A percentile compares a stretch with the other conserved stretches of the same genome.
These are phyloP conservation scores for Adelphocoris suturalis DNA, from an alignment of 2,888 invertebrate genomes.

Conservation along the genomic window DNA sequence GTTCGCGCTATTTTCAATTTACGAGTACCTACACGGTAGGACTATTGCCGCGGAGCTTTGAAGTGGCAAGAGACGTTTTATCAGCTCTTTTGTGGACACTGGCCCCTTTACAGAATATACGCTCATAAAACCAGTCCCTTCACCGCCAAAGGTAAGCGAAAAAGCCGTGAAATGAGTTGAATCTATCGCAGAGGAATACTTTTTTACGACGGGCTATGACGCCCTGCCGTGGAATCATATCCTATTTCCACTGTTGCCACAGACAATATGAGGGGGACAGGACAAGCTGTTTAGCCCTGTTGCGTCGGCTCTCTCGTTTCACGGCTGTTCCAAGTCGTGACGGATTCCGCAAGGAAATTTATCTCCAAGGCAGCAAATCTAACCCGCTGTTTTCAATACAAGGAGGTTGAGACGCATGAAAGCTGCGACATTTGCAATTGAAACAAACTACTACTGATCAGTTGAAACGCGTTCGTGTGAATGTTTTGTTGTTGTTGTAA, in stretches of 20 bases:
- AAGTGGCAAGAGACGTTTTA: not conserved
- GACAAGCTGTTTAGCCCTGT: conserved; percentile 18
- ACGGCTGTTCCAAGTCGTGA: conserved; percentile 32
- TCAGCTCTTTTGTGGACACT: not conserved
- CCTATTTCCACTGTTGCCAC: conserved; percentile 39
- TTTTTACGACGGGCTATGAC: not conserved
- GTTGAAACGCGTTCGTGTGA: no score
- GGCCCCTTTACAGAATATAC: not conserved
- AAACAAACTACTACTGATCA: no score
- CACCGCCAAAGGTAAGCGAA: not conserved
- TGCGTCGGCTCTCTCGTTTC: conserved; percentile 20
- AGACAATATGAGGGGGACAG: not conserved
- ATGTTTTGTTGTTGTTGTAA: no score
- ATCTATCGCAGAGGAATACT: not conserved
- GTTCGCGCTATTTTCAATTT: not conserved
- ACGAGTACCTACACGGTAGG: not conserved
- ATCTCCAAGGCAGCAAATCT: not conserved
- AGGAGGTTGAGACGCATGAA: not conserved
- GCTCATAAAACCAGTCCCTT: not conserved
- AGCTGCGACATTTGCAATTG: no score
- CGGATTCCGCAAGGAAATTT: conserved; percentile 17
- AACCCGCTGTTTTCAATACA: not conserved
- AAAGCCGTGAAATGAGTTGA: not conserved
- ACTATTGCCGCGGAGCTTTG: not conserved
- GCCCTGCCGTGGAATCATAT: not conserved